Evolutionary conservation across 2,888 invertebrate genomes (phyloP).

Genomic region (Zele albiditarsus): DNA sequence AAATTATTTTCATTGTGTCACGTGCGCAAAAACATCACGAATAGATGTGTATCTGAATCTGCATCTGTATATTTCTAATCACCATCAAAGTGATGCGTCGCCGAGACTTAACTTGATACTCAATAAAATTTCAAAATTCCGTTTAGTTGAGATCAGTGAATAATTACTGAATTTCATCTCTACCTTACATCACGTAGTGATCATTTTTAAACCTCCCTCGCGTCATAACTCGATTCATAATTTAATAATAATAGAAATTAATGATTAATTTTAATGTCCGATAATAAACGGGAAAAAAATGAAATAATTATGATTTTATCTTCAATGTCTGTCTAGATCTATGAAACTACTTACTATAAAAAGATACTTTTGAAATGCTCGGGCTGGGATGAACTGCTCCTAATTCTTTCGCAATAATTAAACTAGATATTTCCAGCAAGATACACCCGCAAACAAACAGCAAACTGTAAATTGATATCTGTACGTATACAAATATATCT

Average conservation of each 20-base stretch:
- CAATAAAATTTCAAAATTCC: slow-evolving; percentile 10
- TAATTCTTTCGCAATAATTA: slow-evolving; percentile 36
- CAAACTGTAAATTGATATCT: slow-evolving; percentile 29
- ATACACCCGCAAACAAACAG: slow-evolving; percentile 39
- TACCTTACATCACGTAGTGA: too few species aligned
- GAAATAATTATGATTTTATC: background rate
- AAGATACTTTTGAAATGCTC: slow-evolving; percentile 48
- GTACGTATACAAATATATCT: slow-evolving; percentile 10
- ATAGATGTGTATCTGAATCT: background rate
- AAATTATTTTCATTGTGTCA: slow-evolving; percentile 14
- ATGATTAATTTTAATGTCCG: background rate
- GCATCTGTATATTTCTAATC: background rate
- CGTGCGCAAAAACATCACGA: slow-evolving; percentile 9
- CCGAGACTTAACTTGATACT: background rate
- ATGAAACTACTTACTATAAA: slow-evolving; percentile 40
- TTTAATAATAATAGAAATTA: background rate
- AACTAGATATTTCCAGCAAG: slow-evolving; percentile 37
- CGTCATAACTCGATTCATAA: background rate
- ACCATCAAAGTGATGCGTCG: slow-evolving; percentile 9
- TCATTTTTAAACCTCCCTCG: background rate
- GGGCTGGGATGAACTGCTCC: slow-evolving; percentile 46
- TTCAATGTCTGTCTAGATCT: slow-evolving; percentile 23
- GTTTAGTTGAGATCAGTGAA: slow-evolving; percentile 28
- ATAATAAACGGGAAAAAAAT: background rate
- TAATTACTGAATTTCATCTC: slow-evolving; percentile 6